Base-by-base conservation (phyloP, 2,113 vertebrate species). In the Peromyscus maniculatus region DNA sequence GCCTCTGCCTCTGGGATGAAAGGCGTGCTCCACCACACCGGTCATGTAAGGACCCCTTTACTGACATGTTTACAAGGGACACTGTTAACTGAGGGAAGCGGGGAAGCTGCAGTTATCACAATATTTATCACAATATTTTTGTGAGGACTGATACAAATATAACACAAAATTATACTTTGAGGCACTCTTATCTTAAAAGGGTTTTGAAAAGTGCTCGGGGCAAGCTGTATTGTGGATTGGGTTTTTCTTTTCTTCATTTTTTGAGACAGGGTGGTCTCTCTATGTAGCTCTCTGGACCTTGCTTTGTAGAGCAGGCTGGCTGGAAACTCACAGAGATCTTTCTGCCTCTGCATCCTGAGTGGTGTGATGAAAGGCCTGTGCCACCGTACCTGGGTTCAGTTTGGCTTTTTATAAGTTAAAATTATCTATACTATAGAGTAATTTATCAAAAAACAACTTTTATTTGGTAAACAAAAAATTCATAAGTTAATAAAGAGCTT, bases 111-210 rank as follows among this genome's bases (percentile, higher is more conserved):
- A 52, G n/a, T 64, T 36, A 94, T 64, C 46, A 64, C 1, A 62
- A 64, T 84, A 57, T 43, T 43, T 2, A 43, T 43, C 39, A 43
- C 39, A 43, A 43, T 43, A 43, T 43, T 43, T 59, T 94, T 72
- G n/a, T 80, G 57, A 39, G 77, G 26, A 67, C 57, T 87, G n/a
- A 83, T 4, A 79, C 92, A 84, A 89, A 72, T 67, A 1, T 72
- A 84, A 72, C 16, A 66, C 62, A 80, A 94, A 92, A 94, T 80
- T 75, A 87, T 46, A 55, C 67, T 49, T 49, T 82, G 46, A 62
- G 39, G 1, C 10, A 57, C 15, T 83, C 8, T 91, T 46, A 87
- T 52, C 49, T 46, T 46, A 82, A 80, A 96, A n/a, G 39, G 8
- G 28, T 83, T 92, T 16, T 16, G 57, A 84, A 75, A 66, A 92